A percentile compares a stretch with the other conserved stretches of the same genome.
phyloP scores from a whole-genome alignment of 92 coral and sea anemone species.

The Epizoanthus scotinus region DNA sequence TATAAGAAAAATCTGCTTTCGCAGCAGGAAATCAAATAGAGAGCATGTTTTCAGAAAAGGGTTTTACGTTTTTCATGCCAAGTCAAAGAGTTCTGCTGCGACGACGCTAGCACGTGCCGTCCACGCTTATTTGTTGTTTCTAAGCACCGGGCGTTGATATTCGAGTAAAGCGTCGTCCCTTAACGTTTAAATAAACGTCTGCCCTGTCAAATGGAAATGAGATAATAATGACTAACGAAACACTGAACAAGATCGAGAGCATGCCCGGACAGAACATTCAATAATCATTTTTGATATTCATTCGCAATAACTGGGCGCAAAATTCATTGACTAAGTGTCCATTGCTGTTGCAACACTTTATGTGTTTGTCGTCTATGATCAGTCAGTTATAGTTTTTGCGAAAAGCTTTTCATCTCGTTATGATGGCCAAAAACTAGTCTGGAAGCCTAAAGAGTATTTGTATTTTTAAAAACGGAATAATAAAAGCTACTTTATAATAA shows the following conservation, averaged over 20 bases:
- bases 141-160: slow-evolving; percentile 11
- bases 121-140: slow-evolving; percentile 31
- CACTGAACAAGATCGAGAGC: too few relatives aligned
- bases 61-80: neutral
- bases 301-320: too few relatives aligned
- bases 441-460: too few relatives aligned
- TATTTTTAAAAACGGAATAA: neutral
- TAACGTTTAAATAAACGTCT: neutral
- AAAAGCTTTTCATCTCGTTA: neutral
- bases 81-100: neutral
- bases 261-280: too few relatives aligned
- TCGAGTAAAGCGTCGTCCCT: neutral
- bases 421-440: neutral
- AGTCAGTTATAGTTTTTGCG: neutral
- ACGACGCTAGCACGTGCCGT: neutral
- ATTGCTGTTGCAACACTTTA: too few relatives aligned
- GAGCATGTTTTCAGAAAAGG: too few relatives aligned
- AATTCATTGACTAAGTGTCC: too few relatives aligned
- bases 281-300: too few relatives aligned
- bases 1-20: too few relatives aligned
- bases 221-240: neutral
- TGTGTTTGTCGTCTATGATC: too few relatives aligned
- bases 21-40: too few relatives aligned
- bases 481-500: neutral
- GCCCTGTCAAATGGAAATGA: neutral